phyloP scores from a whole-genome alignment of 2,888 invertebrate species.

The Archips crataeganus region DNA sequence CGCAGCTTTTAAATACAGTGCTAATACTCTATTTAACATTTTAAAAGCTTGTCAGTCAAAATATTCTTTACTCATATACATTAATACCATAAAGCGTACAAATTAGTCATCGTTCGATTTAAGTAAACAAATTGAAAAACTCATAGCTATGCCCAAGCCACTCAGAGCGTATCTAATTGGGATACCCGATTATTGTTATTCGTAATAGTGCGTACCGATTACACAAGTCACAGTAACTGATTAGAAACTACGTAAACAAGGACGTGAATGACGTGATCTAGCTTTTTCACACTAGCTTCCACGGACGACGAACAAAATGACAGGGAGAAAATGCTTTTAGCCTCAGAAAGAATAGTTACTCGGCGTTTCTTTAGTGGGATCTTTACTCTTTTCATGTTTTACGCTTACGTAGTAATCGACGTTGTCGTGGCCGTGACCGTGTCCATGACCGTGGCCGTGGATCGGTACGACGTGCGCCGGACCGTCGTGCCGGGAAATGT shows the following conservation, averaged over 20 bases:
- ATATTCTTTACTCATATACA: neutral
- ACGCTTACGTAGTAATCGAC: slow-evolving; percentile 53
- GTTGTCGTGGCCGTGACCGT: slow-evolving; percentile 47
- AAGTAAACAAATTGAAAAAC: neutral
- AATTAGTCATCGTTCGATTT: neutral
- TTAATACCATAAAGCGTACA: neutral
- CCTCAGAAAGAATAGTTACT: neutral
- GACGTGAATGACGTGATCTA: slow-evolving; percentile 3
- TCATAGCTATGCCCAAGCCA: neutral
- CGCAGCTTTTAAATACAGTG: too few relatives aligned
- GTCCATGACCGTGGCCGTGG: slow-evolving; percentile 47
- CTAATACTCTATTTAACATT: too few relatives aligned
- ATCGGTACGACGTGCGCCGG: slow-evolving; percentile 50
- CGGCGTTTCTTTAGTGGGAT: neutral
- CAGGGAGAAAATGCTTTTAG: neutral
- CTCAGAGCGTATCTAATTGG: neutral
- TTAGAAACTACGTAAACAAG: slow-evolving; percentile 32
- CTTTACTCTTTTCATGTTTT: neutral
- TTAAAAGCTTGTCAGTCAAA: too few relatives aligned
- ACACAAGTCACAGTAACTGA: slow-evolving; percentile 38
- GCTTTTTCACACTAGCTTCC: neutral
- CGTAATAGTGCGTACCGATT: slow-evolving; percentile 31
- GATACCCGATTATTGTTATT: slow-evolving; percentile 4
- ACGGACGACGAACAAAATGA: neutral
- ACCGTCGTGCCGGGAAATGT: slow-evolving; percentile 53